Percentiles rank a stretch among this genome's conserved stretches.
These are phyloP conservation scores for Trichogramma evanescens DNA, from an alignment of 2,888 invertebrate genomes.

Conservation along the genomic window DNA sequence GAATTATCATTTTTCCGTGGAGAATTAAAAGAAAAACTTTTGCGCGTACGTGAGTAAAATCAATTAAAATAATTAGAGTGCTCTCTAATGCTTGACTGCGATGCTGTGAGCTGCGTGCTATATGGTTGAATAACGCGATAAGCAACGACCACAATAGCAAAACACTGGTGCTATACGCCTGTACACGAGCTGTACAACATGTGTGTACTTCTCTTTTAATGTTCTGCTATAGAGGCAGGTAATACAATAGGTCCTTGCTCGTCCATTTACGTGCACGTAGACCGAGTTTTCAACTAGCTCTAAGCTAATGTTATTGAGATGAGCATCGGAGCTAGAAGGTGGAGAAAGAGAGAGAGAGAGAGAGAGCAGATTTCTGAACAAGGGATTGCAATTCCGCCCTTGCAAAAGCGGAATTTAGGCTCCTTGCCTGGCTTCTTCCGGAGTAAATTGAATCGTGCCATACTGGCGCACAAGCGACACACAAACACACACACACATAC, in stretches of 20 bases:
- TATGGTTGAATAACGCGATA: neutral
- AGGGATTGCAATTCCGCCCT: constrained; percentile 36
- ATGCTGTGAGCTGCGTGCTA: neutral
- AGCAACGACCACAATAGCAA: neutral
- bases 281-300: constrained; percentile 11
- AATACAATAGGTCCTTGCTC: too few species aligned
- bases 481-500: too few species aligned
- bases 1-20: neutral
- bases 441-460: constrained; percentile 32
- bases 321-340: constrained; percentile 26
- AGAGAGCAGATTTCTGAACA: constrained; percentile 34
- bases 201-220: too few species aligned
- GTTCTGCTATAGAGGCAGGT: too few species aligned
- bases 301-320: constrained; percentile 44
- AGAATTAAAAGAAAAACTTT: neutral
- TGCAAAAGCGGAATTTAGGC: constrained; percentile 32
- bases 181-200: too few species aligned
- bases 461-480: too few species aligned
- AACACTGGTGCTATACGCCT: neutral
- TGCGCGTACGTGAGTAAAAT: neutral
- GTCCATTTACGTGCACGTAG: too few species aligned
- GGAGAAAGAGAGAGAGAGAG: neutral
- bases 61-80: constrained; percentile 5
- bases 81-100: neutral
- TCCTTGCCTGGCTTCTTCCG: constrained; percentile 18